Conservation (phyloP, 2,888 invertebrate species). For the Drosophila histrio region DNA sequence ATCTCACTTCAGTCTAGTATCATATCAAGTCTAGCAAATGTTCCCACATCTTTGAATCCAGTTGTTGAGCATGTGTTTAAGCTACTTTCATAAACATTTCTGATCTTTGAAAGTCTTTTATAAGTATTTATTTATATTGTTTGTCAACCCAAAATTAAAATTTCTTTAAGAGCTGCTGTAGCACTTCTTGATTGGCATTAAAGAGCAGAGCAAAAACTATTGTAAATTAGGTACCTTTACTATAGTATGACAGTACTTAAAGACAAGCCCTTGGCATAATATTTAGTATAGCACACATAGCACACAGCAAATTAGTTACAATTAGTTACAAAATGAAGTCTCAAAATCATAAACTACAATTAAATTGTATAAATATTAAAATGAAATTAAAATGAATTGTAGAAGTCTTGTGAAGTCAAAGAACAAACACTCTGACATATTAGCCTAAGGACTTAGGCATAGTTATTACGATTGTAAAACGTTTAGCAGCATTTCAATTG, state of each 20-base stretch:
- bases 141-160: not conserved
- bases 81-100: not conserved
- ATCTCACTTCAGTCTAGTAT: not conserved
- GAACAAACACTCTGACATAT: slow-evolving; percentile 23
- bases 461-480: slow-evolving; percentile 43
- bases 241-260: slow-evolving; percentile 40
- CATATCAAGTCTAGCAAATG: not conserved
- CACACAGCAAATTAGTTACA: slow-evolving; percentile 53
- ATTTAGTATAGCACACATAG: slow-evolving; percentile 45
- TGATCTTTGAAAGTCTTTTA: not conserved
- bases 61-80: no score
- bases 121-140: not conserved
- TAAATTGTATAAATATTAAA: slow-evolving; percentile 69
- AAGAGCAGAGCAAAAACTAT: slow-evolving; percentile 66
- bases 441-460: slow-evolving; percentile 42
- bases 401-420: slow-evolving; percentile 5
- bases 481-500: slow-evolving; percentile 57
- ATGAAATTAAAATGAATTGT: slow-evolving; percentile 9
- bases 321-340: slow-evolving; percentile 46
- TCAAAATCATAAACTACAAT: slow-evolving; percentile 67
- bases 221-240: slow-evolving; percentile 84
- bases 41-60: not conserved
- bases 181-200: slow-evolving; percentile 2
- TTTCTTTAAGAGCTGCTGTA: not conserved
- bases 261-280: slow-evolving; percentile 35